Evolutionary conservation across 2,113 vertebrate genomes (phyloP).

Genomic region (Echinops telfairi): DNA sequence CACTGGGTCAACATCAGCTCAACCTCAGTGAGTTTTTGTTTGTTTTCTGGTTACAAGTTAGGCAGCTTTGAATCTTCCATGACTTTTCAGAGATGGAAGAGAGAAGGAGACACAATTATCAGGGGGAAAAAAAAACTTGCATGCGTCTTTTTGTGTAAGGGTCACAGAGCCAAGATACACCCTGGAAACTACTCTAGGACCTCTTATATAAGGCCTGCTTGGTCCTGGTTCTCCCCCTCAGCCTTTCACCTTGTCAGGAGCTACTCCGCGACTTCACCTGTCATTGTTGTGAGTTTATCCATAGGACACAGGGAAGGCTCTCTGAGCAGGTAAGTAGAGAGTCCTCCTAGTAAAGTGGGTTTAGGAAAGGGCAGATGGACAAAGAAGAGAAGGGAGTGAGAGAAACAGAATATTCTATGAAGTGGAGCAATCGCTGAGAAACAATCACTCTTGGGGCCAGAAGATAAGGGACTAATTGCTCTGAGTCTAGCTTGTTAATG

Average conservation of each 20-base stretch:
- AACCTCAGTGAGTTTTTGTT: not conserved
- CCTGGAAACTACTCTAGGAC: not conserved
- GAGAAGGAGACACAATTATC: not conserved
- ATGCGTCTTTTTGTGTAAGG: not conserved
- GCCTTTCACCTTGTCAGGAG: too few relatives aligned
- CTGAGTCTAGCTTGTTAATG: too few relatives aligned
- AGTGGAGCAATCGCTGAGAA: not conserved
- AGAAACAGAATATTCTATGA: not conserved
- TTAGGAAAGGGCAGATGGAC: not conserved
- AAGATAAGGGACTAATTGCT: too few relatives aligned
- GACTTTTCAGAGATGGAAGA: not conserved
- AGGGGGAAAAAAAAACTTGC: not conserved
- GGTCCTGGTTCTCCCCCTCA: not conserved
- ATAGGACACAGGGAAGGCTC: not conserved
- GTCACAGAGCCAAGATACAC: not conserved
- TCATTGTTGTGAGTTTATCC: not conserved
- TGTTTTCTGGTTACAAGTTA: not conserved
- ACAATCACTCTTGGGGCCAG: not conserved
- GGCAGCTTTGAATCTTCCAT: not conserved
- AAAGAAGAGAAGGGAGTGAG: not conserved
- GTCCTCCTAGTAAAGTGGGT: accelerated
- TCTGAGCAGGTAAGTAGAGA: not conserved
- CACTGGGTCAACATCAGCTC: too few relatives aligned
- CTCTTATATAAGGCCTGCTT: not conserved
- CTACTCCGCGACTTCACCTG: not conserved